Conservation (phyloP, 2,888 invertebrate genomes). For the Napeogenes inachia region DNA sequence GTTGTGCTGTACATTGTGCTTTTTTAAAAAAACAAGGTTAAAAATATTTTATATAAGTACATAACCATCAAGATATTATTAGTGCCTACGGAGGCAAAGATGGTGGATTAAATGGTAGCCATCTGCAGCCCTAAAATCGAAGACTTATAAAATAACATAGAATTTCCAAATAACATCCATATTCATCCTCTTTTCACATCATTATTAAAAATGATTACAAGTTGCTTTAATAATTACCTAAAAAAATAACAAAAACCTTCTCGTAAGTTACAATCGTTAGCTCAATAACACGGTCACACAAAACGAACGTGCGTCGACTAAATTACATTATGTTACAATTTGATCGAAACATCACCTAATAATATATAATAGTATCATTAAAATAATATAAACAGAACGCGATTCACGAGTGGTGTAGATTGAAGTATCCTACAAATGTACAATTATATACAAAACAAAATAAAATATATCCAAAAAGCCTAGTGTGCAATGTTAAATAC, state of each 20-base stretch:
- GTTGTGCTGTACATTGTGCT: constrained; percentile 37
- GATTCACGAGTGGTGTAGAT: constrained; percentile 56
- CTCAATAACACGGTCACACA: constrained; percentile 24
- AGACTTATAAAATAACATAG: constrained; percentile 4
- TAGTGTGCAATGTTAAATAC: neutral
- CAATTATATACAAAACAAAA: constrained; percentile 68
- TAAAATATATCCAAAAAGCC: constrained; percentile 68
- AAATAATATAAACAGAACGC: constrained; percentile 36
- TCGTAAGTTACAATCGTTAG: constrained; percentile 25
- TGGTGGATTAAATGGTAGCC: neutral
- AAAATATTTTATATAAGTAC: constrained; percentile 12
- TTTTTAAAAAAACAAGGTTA: constrained; percentile 19
- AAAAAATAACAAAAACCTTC: constrained; percentile 29
- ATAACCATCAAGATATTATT: neutral
- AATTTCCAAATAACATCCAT: constrained; percentile 8
- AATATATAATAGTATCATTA: constrained; percentile 24
- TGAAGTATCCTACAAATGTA: constrained; percentile 68
- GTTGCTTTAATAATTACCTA: constrained; percentile 17
- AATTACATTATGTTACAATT: constrained; percentile 26
- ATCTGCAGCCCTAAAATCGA: constrained; percentile 4
- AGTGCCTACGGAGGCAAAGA: neutral
- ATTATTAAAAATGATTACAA: constrained; percentile 9
- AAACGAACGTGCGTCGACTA: constrained; percentile 13
- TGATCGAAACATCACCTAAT: constrained; percentile 26
- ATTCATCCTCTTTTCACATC: constrained; percentile 15